phyloP scores from a whole-genome alignment of 2,888 invertebrate genomes.

The Eristalis tenax region DNA sequence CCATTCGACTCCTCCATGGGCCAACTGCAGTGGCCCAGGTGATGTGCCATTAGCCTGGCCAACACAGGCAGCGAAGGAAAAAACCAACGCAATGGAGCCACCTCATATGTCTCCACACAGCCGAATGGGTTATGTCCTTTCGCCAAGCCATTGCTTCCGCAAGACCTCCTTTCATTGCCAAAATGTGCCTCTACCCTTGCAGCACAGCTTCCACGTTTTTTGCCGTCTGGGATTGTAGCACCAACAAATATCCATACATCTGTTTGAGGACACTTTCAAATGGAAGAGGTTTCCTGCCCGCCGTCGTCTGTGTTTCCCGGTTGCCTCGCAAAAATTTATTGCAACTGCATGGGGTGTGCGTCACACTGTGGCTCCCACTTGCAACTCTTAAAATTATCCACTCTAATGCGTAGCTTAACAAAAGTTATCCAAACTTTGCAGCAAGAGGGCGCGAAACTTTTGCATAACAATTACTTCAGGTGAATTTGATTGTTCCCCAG shows the following conservation, averaged over 20 bases:
- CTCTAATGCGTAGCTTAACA: constrained; percentile 55
- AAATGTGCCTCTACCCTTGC: background rate
- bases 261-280: background rate
- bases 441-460: constrained; percentile 61
- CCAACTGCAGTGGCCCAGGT: background rate
- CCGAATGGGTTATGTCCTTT: background rate
- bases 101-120: background rate
- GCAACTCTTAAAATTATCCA: constrained; percentile 53
- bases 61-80: background rate
- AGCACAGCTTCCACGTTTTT: background rate
- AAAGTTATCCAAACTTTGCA: constrained; percentile 56
- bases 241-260: background rate
- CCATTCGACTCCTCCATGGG: background rate
- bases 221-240: background rate
- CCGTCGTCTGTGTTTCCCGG: background rate
- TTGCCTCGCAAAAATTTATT: constrained; percentile 15
- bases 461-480: constrained; percentile 70
- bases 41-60: background rate
- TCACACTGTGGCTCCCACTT: background rate
- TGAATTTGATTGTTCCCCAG: constrained; percentile 71
- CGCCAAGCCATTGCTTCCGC: background rate
- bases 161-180: background rate
- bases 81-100: background rate
- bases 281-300: background rate
- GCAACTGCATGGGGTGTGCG: constrained; percentile 20